Conservation (phyloP, 2,888 invertebrate species). For the Malthinus flaveolus region DNA sequence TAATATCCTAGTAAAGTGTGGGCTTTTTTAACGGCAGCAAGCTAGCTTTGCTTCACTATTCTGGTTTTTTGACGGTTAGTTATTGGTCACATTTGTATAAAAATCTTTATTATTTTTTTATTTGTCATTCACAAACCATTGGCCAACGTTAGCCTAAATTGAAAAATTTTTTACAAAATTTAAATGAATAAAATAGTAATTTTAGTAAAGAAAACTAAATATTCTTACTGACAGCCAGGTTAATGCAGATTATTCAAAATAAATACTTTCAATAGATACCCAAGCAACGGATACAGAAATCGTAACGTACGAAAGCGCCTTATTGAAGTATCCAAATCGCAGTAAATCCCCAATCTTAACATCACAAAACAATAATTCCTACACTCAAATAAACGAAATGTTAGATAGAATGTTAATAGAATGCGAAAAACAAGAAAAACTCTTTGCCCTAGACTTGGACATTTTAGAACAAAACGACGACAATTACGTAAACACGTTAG, state of each 20-base stretch:
- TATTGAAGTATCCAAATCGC: conserved; percentile 43
- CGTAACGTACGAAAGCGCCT: conserved; percentile 51
- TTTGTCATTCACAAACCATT: conserved; percentile 40
- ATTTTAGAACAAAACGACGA: conserved; percentile 38
- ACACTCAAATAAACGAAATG: conserved; percentile 53
- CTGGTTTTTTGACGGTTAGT: conserved; percentile 35
- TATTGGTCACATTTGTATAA: conserved; percentile 24
- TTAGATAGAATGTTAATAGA: conserved; percentile 53
- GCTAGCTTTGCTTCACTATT: conserved; percentile 40
- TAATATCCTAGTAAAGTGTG: conserved; percentile 22
- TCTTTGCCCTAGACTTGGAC: conserved; percentile 47
- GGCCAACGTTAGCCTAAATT: conserved; percentile 24
- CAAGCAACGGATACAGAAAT: conserved; percentile 39
- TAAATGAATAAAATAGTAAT: conserved; percentile 6
- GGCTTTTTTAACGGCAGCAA: conserved; percentile 30
- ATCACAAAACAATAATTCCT: conserved; percentile 42
- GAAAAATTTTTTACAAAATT: conserved; percentile 5
- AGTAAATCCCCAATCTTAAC: conserved; percentile 34
- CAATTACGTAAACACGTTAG: conserved; percentile 48
- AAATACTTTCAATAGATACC: conserved; percentile 41
- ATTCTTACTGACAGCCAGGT: conserved; percentile 41
- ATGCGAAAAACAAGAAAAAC: conserved; percentile 51
- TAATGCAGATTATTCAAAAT: conserved; percentile 27
- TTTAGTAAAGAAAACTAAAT: conserved; percentile 27
- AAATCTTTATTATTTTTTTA: conserved; percentile 30